Base-by-base conservation (phyloP, 2,113 vertebrate genomes). In the Oncorhynchus masou region DNA sequence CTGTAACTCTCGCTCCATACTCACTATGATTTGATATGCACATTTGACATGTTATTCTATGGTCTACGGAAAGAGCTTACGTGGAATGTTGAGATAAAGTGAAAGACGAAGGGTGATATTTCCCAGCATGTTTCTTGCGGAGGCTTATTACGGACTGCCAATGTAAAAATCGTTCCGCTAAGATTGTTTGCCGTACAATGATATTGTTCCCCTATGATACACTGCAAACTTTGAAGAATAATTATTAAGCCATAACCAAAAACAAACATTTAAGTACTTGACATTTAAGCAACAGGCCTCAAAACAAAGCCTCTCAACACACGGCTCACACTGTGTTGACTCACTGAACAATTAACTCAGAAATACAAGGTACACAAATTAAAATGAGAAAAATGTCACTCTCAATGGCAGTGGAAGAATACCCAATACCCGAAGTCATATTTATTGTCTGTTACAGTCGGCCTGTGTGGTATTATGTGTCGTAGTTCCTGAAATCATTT, bases 361-460 rank as follows among this genome's bases (percentile, higher is more conserved):
- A 78, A 45, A 75, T 57, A 70, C 54, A 73, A 71, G 65, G 34
- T 48, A 70, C 69, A 51, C 29, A 76, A 76, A 57, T 71, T 72
- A 71, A 68, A 73, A 48, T 27, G 22, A 51, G 74, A 65, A 76
- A 75, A 76, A 77, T 81, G 76, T 77, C 78, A 34, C 25, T 70
- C 71, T 79, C n/a, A 67, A 79, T 79, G 71, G 81, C 24, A 64
- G 57, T 19, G 62, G 74, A 82, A 73, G 24, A 74, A 57, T 75
- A 65, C 20, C 34, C 1, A 3, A 24, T 57, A 49, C 45, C 51
- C 6, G 22, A 27, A 69, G 48, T 31, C 45, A 70, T 74, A 70
- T 84, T 84, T 80, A 83, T 84, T 77, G 78, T 73, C 75, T 81
- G 83, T 74, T 80, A 69, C 70, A 22, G 70, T 81, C 49, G 25